Percentiles rank a stretch among this genome's conserved stretches.
Evolutionary conservation across 2,113 vertebrate genomes (phyloP).

Genomic region (Morone chrysops): DNA sequence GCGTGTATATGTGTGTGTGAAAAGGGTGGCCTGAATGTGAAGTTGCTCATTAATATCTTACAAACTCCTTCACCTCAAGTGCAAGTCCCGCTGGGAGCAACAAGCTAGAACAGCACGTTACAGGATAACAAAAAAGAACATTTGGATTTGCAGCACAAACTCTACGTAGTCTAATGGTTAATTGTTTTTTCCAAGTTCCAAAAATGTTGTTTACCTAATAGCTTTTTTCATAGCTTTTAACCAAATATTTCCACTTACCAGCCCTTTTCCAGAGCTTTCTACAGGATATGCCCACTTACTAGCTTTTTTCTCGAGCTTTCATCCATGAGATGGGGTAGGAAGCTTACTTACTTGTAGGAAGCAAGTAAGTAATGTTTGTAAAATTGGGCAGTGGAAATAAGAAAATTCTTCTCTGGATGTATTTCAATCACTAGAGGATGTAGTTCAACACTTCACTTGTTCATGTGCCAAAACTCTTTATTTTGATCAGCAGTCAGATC

Average conservation of each 20-base stretch:
- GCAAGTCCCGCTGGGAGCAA: not conserved
- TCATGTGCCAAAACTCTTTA: not conserved
- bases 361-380: too few relatives aligned
- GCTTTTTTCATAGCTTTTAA: too few relatives aligned
- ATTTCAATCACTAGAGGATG: not conserved
- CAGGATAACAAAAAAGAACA: not conserved
- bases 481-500: not conserved
- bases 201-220: too few relatives aligned
- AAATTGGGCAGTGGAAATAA: too few relatives aligned
- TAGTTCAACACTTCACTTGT: not conserved
- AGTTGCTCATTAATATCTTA: constrained; percentile 10
- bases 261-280: too few relatives aligned
- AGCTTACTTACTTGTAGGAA: too few relatives aligned
- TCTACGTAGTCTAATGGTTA: not conserved
- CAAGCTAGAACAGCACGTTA: not conserved
- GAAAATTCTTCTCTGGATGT: too few relatives aligned
- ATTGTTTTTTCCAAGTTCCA: not conserved
- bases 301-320: too few relatives aligned
- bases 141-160: not conserved
- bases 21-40: constrained; percentile 1
- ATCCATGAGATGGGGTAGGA: too few relatives aligned
- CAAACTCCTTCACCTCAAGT: not conserved
- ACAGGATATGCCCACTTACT: too few relatives aligned
- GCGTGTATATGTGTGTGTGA: not conserved
- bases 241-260: too few relatives aligned